Conservation (phyloP, 2,113 vertebrate genomes). For the Alaudala cheleensis region DNA sequence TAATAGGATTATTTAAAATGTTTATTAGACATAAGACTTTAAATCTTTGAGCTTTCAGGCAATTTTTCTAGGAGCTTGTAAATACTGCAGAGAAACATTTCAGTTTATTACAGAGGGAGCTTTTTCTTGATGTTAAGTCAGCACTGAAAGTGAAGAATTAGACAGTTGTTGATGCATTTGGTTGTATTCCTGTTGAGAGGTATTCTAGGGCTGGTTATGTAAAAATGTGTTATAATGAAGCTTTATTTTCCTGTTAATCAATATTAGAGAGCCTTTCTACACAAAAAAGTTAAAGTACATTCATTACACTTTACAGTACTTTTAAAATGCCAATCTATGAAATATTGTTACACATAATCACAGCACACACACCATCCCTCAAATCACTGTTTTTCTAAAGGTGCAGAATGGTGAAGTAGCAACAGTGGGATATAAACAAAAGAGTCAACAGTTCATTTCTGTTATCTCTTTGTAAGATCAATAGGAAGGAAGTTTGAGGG, state of each 20-base stretch:
- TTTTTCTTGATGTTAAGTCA: background rate
- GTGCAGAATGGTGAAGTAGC: background rate
- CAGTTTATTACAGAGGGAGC: background rate
- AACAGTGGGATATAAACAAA: background rate
- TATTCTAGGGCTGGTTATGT: background rate
- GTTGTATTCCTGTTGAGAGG: background rate
- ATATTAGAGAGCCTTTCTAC: background rate
- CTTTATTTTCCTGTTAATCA: background rate
- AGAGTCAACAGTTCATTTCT: background rate
- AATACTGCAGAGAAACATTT: background rate
- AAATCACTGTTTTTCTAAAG: background rate
- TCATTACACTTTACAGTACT: background rate
- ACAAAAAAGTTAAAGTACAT: background rate
- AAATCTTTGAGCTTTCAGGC: background rate
- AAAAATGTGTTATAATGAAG: background rate
- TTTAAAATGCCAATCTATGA: background rate
- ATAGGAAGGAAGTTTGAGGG: background rate
- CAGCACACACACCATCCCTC: fast-evolving
- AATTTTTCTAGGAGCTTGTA: background rate
- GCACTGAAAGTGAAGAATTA: background rate
- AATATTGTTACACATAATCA: background rate
- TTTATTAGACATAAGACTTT: background rate
- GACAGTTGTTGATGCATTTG: background rate
- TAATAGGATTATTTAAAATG: background rate
- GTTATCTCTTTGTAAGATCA: background rate